These are phyloP conservation scores for Rhogogaster chlorosoma DNA, from an alignment of 2,888 invertebrate species.

Conservation along the genomic window DNA sequence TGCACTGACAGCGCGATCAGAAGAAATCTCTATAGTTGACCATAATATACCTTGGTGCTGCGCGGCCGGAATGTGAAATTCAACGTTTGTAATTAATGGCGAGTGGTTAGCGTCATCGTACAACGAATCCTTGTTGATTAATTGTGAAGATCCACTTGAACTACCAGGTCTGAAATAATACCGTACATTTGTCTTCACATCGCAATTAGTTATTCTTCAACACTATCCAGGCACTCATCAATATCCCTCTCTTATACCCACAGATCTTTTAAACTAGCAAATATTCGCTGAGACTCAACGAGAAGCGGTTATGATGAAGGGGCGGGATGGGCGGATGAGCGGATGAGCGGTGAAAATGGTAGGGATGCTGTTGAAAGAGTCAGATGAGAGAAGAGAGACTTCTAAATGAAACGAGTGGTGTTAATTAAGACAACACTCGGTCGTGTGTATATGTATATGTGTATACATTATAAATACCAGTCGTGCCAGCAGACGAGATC, in stretches of 20 bases:
- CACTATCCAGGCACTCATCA: slow-evolving; percentile 36
- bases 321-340: not conserved
- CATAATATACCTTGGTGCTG: not conserved
- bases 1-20: not conserved
- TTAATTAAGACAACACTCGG: slow-evolving; percentile 47
- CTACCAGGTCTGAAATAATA: slow-evolving; percentile 14
- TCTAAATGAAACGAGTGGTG: slow-evolving; percentile 36
- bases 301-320: slow-evolving; percentile 6
- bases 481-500: slow-evolving; percentile 27
- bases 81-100: slow-evolving; percentile 33
- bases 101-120: slow-evolving; percentile 34
- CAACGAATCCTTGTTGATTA: slow-evolving; percentile 32
- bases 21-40: slow-evolving; percentile 18
- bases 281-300: slow-evolving; percentile 40
- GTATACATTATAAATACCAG: slow-evolving; percentile 44
- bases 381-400: slow-evolving; percentile 14
- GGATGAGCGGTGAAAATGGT: not conserved
- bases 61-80: not conserved
- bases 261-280: slow-evolving; percentile 4
- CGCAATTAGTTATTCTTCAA: slow-evolving; percentile 26
- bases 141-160: slow-evolving; percentile 22
- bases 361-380: slow-evolving; percentile 16
- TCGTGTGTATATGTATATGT: not conserved
- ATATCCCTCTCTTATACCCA: slow-evolving; percentile 31
- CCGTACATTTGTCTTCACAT: slow-evolving; percentile 20